Evolutionary conservation across 2,113 vertebrate species (phyloP).

Genomic region (human (Homo sapiens)): DNA sequence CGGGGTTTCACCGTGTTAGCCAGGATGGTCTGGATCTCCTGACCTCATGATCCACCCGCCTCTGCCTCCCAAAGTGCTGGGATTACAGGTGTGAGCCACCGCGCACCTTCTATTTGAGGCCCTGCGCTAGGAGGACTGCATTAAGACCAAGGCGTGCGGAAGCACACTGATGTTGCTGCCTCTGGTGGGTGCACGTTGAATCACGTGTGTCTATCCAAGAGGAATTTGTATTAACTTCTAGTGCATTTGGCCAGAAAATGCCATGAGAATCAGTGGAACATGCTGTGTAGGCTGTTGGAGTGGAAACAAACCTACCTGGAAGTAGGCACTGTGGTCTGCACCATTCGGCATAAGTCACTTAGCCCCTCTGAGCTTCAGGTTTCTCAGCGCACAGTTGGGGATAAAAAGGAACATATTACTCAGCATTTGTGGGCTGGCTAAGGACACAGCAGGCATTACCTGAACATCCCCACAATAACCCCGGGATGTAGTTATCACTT

Average conservation of each 20-base stretch:
- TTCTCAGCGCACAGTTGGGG: neutral
- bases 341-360: neutral
- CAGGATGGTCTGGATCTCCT: too few species aligned
- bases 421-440: neutral
- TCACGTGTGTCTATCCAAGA: neutral
- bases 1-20: too few species aligned
- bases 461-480: neutral
- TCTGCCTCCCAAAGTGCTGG: too few species aligned
- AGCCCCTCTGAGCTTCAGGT: neutral
- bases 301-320: neutral
- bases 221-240: neutral
- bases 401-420: neutral
- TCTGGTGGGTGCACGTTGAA: neutral
- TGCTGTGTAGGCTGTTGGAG: neutral
- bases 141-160: neutral
- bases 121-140: neutral
- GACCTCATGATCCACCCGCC: too few species aligned
- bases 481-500: neutral
- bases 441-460: neutral
- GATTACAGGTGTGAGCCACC: too few species aligned
- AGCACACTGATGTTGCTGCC: neutral
- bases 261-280: accelerated
- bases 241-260: neutral
- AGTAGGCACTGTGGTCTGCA: accelerated
- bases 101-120: neutral